Conservation (phyloP, 2,797 vertebrate species). For the Pelodytes ibericus region DNA sequence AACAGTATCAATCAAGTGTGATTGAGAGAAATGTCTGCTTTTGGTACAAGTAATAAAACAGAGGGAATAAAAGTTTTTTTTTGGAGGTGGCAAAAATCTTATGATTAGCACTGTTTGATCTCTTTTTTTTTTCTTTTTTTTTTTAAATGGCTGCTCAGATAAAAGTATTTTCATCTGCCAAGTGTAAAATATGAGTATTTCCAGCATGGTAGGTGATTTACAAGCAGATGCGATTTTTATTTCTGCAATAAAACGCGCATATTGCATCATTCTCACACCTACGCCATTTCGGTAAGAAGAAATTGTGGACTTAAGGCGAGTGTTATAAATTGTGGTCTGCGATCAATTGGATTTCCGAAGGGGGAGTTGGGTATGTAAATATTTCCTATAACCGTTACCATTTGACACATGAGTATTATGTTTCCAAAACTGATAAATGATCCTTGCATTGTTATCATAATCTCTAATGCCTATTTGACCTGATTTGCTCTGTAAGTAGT, state of each 20-base stretch:
- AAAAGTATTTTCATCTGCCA: no score
- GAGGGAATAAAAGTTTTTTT: no score
- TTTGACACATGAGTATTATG: slow-evolving; percentile 40
- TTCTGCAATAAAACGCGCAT: background rate
- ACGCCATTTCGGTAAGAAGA: background rate
- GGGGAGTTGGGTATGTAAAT: slow-evolving; percentile 57
- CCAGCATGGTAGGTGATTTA: background rate
- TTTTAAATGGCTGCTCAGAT: no score
- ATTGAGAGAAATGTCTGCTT: no score
- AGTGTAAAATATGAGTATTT: background rate
- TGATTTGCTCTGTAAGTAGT: slow-evolving; percentile 61
- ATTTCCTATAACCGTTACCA: slow-evolving; percentile 53
- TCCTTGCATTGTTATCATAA: slow-evolving; percentile 39
- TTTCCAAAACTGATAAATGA: slow-evolving; percentile 47
- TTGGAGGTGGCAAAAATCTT: no score
- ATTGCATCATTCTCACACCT: background rate
- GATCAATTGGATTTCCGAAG: slow-evolving; percentile 31
- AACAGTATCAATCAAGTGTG: no score
- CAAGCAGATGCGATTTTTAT: slow-evolving; percentile 1
- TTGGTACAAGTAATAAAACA: no score
- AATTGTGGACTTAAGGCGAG: background rate
- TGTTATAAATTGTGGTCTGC: slow-evolving; percentile 37
- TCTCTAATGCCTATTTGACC: slow-evolving; percentile 62
- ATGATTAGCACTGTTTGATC: no score
- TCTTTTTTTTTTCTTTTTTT: background rate